Evolutionary conservation across 1,140 invertebrate genomes (phyloP), one percentile per base, ranked within the genome.

Genomic region (Ridgeia piscesae): DNA sequence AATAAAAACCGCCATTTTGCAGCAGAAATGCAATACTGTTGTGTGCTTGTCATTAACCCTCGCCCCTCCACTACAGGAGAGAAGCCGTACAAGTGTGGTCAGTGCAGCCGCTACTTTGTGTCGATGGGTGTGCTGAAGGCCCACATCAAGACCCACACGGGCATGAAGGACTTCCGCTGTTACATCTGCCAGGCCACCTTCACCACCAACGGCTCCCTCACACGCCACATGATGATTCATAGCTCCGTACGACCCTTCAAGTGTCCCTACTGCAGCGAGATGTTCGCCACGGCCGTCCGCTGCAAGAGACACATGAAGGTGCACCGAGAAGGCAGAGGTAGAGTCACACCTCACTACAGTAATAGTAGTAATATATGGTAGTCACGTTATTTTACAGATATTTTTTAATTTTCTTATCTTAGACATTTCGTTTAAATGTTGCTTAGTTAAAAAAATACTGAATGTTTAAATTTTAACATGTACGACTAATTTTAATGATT

Each of bases 221-320:
- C 94, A 14, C 94, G 95, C 6, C 96, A 96, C 93, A 95, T 95
- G 95, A 93, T 94, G 35, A 94, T 95, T 27, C 96, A 96, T 93
- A 93, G 92, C 27, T 93, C 93, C 17, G 50, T 21, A 21, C 92
- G 94, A 50, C 94, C 94, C 21, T 95, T 94, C 92, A 95, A 95
- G 35, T 97, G 97, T 93, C 93, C 94, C 1, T 94, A 95, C 88
- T 97, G 97, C 94, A 93, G 93, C 8, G 94, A 95, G 33, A 95
- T 94, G 92, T 97, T 97, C 94, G 95, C 95, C 27, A 96, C 96
- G 0, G 95, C 95, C 6, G 93, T 94, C 17, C 94, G 95, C 35
- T 95, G 96, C 42, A 96, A 95, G 89, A 94, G 96, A 34, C 97
- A 97, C 92, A 94, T 96, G 89, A 96, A 96, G 92, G 94, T 94